These are phyloP conservation scores for Heliangelus exortis DNA, from an alignment of 2,797 vertebrate genomes.

Conservation along the genomic window DNA sequence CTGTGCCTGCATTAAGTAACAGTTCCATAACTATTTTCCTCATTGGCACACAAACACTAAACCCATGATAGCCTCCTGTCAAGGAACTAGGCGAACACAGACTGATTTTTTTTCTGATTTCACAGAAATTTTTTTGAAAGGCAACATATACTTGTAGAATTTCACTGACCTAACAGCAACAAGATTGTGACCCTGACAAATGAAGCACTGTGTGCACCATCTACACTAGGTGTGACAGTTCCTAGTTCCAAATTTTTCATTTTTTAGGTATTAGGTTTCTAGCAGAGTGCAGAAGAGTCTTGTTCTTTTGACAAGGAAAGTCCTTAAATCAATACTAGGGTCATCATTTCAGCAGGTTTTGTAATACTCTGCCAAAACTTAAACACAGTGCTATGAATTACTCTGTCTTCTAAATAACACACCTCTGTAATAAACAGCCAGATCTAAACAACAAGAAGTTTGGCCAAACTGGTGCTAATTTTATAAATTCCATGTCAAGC, in stretches of 20 bases:
- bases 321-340: fast-evolving
- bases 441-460: neutral
- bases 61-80: neutral
- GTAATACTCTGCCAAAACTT: neutral
- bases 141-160: neutral
- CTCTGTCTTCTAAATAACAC: neutral
- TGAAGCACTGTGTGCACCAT: neutral
- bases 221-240: neutral
- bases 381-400: neutral
- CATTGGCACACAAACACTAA: neutral
- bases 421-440: neutral
- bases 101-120: neutral
- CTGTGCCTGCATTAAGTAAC: neutral
- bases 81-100: neutral
- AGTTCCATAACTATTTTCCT: neutral
- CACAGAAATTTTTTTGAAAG: neutral
- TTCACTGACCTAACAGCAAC: neutral
- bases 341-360: neutral
- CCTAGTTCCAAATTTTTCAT: neutral
- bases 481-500: neutral
- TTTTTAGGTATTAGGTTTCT: neutral
- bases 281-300: fast-evolving
- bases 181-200: neutral
- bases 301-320: neutral
- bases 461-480: neutral